A percentile compares a stretch with the other conserved stretches of the same genome.
These are phyloP conservation scores for Ormia ochracea DNA, from an alignment of 2,888 invertebrate species.

Conservation along the genomic window DNA sequence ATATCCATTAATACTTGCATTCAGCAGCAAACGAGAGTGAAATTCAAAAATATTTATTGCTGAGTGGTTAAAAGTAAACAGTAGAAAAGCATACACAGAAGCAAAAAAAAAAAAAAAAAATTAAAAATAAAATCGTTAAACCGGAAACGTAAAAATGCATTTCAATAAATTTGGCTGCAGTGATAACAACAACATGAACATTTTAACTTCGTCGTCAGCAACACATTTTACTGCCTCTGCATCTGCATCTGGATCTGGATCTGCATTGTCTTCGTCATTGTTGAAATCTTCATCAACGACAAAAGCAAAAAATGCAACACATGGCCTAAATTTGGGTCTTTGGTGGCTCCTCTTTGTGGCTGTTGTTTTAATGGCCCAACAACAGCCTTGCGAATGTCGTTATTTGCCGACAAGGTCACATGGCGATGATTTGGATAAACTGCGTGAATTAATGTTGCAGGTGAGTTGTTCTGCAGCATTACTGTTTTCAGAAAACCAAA, in stretches of 20 bases:
- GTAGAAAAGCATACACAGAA: too few species aligned
- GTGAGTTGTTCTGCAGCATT: slow-evolving; percentile 73
- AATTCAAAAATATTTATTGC: slow-evolving; percentile 40
- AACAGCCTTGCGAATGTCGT: slow-evolving; percentile 75
- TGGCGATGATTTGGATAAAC: slow-evolving; percentile 79
- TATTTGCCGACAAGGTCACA: slow-evolving; percentile 79
- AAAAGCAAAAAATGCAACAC: slow-evolving; percentile 46
- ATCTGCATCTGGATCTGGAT: too few species aligned
- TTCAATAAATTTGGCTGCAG: slow-evolving; percentile 51
- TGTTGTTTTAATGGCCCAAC: slow-evolving; percentile 69
- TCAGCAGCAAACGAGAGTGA: slow-evolving; percentile 48
- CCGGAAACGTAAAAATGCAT: slow-evolving; percentile 63
- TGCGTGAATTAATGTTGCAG: slow-evolving; percentile 79
- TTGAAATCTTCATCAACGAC: slow-evolving; percentile 1
- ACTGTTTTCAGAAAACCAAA: too few species aligned
- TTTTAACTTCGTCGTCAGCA: slow-evolving; percentile 44
- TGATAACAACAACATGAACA: slow-evolving; percentile 55
- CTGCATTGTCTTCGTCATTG: slow-evolving; percentile 5
- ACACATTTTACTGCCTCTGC: slow-evolving; percentile 8
- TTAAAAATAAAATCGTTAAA: slow-evolving; percentile 49
- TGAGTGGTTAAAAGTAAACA: background rate
- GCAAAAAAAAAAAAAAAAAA: slow-evolving; percentile 31
- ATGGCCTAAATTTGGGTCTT: slow-evolving; percentile 63
- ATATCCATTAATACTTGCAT: slow-evolving; percentile 35
- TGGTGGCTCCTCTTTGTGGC: slow-evolving; percentile 68